phyloP scores from a whole-genome alignment of 2,797 vertebrate genomes.

The Clamator glandarius region DNA sequence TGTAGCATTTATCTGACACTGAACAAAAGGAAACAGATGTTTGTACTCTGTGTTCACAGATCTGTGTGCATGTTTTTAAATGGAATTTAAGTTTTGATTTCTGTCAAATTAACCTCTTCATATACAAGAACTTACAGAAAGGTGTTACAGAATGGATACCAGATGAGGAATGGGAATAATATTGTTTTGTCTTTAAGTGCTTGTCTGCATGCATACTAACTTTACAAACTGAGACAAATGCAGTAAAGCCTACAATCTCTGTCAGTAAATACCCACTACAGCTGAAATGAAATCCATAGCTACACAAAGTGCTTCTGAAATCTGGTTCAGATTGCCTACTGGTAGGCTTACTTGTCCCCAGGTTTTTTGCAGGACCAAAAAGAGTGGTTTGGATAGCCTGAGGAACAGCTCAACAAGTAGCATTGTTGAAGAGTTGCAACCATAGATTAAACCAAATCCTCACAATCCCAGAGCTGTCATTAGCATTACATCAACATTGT shows the following conservation, averaged over 20 bases:
- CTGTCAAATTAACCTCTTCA: background rate
- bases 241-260: background rate
- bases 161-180: background rate
- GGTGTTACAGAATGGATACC: background rate
- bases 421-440: background rate
- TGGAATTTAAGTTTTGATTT: background rate
- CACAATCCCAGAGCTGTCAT: background rate
- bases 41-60: background rate
- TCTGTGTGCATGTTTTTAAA: background rate
- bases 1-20: background rate
- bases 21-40: background rate
- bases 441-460: background rate
- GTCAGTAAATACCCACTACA: background rate
- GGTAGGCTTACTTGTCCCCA: background rate
- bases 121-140: background rate
- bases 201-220: background rate
- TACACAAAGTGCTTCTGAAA: background rate
- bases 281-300: background rate
- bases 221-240: background rate
- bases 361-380: background rate
- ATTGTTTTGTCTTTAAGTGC: background rate
- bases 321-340: background rate
- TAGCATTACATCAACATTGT: background rate
- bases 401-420: background rate
- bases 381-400: background rate